Evolutionary conservation across 2,113 vertebrate species (phyloP), one percentile per base, ranked within the genome.

Genomic region (Amia ocellicauda): DNA sequence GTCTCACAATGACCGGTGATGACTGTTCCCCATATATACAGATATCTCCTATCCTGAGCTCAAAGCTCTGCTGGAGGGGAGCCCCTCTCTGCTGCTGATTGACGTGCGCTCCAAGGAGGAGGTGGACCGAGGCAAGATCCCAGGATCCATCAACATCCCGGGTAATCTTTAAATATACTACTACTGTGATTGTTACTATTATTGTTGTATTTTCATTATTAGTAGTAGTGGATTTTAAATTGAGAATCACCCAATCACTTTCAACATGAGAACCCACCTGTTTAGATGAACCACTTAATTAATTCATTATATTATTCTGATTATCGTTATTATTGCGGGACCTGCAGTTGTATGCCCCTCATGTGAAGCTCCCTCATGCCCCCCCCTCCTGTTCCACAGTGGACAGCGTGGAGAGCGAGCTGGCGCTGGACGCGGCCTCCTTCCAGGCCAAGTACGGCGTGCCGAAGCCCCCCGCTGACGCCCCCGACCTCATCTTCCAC

Each of bases 401-500:
- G 69, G 72, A 80, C 0, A 64, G 76, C 36, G 62, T 93, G 26
- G 85, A 86, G 22, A 64, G 28, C 14, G 90, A 85, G 40, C 69
- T 93, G 66, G 53, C 70, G 31, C 71, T 91, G 83, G 76, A 80
- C 13, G 69, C 86, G 14, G 78, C 80, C 24, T 79, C 77, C 3
- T 92, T 93, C 66, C 74, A 79, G 68, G 63, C 76, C 3, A 80
- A 81, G 55, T 91, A 80, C 26, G 83, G 83, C 0, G 76, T 85
- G 0, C 63, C 72, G 28, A 93, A 91, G 64, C 91, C 90, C 0
- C 58, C 40, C 7, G 7, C 64, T 50, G 86, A 91, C 10, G 70
- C 83, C 2, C 65, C 82, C n/a, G 77, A 89, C 26, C 69, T 93
- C 50, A 61, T 92, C 60, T 91, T 94, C 76, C 83, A 91, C 74